Conservation (phyloP, 2,888 invertebrate genomes). For the Nemoura dubitans region DNA sequence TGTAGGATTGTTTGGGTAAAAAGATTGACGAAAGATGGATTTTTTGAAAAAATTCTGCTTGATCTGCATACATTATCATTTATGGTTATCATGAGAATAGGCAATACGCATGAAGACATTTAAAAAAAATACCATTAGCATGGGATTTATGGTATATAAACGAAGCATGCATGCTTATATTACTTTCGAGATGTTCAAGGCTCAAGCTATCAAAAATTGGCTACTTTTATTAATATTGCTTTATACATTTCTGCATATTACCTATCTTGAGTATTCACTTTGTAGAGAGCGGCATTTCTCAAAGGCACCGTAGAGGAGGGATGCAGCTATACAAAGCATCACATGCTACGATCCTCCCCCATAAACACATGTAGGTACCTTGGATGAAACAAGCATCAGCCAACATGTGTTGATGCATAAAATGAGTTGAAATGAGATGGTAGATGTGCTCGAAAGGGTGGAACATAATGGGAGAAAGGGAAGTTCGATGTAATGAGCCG, state of each 20-base stretch:
- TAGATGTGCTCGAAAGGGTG: slow-evolving; percentile 27
- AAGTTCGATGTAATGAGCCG: slow-evolving; percentile 2
- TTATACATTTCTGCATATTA: slow-evolving; percentile 17
- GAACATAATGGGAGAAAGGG: neutral
- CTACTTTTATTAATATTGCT: slow-evolving; percentile 20
- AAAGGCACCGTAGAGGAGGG: neutral
- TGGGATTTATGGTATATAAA: too few relatives aligned
- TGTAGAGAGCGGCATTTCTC: neutral
- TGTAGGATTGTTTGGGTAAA: too few relatives aligned
- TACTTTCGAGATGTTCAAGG: too few relatives aligned
- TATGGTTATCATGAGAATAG: too few relatives aligned
- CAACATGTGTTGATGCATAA: slow-evolving; percentile 40
- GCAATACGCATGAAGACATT: too few relatives aligned
- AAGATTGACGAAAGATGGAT: too few relatives aligned
- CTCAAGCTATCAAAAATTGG: neutral
- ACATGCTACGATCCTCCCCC: neutral
- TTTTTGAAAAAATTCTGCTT: too few relatives aligned
- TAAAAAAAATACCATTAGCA: too few relatives aligned
- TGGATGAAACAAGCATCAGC: neutral
- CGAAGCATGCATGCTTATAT: too few relatives aligned
- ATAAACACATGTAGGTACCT: neutral
- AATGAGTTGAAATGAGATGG: slow-evolving; percentile 32
- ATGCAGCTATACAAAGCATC: neutral
- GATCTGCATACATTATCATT: too few relatives aligned
- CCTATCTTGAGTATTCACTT: neutral